Conservation (phyloP, 1,140 invertebrate species). For the Diabrotica virgifera region DNA sequence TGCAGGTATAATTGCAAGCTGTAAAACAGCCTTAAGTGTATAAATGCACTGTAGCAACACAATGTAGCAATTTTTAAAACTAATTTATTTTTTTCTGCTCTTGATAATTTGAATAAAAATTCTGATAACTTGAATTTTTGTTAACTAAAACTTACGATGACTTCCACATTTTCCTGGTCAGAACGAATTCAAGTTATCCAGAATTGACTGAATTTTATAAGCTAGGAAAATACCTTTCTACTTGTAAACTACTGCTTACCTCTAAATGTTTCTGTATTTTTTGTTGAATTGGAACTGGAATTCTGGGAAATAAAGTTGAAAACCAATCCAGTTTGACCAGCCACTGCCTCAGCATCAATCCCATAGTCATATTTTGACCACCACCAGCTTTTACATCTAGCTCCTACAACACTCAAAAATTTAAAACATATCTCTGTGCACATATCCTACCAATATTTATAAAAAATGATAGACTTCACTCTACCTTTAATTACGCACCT, state of each 20-base stretch:
- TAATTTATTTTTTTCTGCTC: no score
- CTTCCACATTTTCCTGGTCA: no score
- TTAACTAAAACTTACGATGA: no score
- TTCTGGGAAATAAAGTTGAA: constrained; percentile 95
- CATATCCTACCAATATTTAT: constrained; percentile 13
- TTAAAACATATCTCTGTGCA: neutral
- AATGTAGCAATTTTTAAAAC: no score
- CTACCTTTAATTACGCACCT: constrained; percentile 60
- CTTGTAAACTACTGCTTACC: constrained; percentile 45
- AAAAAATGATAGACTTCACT: constrained; percentile 39
- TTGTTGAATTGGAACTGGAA: constrained; percentile 98
- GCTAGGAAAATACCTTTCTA: neutral
- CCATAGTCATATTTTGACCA: constrained; percentile 91
- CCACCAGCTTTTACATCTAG: constrained; percentile 97
- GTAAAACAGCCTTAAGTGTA: no score
- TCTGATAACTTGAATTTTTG: no score
- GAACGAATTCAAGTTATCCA: no score
- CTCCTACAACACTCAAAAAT: constrained; percentile 57
- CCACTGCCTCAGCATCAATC: constrained; percentile 90
- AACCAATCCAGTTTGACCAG: constrained; percentile 97
- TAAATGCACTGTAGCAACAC: no score
- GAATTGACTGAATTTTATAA: no score
- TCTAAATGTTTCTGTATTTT: constrained; percentile 74
- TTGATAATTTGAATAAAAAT: no score
- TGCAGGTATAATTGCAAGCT: no score